phyloP scores from a whole-genome alignment of 2,888 invertebrate genomes.

The Amphipyra berbera region DNA sequence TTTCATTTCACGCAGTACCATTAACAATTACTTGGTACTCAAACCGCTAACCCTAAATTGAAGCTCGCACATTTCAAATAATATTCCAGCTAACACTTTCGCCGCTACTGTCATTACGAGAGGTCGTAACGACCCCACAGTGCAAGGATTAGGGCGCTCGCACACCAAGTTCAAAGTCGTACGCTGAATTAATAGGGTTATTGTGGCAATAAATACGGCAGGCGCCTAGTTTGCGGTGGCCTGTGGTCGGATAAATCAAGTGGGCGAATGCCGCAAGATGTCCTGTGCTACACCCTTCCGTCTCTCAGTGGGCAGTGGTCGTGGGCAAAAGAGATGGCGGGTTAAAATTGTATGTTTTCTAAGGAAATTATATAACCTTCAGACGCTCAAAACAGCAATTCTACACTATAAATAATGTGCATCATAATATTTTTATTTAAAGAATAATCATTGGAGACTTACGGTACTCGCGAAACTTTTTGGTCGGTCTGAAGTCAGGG shows the following conservation, averaged over 20 bases:
- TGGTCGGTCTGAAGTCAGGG: too few species aligned
- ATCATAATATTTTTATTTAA: too few species aligned
- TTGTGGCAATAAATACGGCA: conserved; percentile 88
- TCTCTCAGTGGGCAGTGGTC: conserved; percentile 46
- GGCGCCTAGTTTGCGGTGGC: conserved; percentile 84
- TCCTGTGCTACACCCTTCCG: conserved; percentile 68
- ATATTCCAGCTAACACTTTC: conserved; percentile 66
- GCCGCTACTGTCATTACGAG: conserved; percentile 61
- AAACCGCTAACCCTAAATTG: conserved; percentile 59
- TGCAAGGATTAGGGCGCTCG: conserved; percentile 70
- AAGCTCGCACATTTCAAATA: conserved; percentile 60
- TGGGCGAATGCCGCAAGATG: conserved; percentile 81
- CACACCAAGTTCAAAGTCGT: conserved; percentile 80
- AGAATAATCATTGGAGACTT: too few species aligned
- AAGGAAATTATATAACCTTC: not conserved
- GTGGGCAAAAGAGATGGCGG: conserved; percentile 19
- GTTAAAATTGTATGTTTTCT: not conserved
- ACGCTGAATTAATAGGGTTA: conserved; percentile 88
- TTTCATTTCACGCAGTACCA: conserved; percentile 23
- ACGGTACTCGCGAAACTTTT: too few species aligned
- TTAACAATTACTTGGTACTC: conserved; percentile 42
- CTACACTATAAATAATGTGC: too few species aligned
- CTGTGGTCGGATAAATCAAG: conserved; percentile 87
- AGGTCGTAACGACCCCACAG: conserved; percentile 65
- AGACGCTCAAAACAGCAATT: too few species aligned